Evolutionary conservation across 2,113 vertebrate species (phyloP), one percentile per base, ranked within the genome.

Genomic region (Micromys minutus): DNA sequence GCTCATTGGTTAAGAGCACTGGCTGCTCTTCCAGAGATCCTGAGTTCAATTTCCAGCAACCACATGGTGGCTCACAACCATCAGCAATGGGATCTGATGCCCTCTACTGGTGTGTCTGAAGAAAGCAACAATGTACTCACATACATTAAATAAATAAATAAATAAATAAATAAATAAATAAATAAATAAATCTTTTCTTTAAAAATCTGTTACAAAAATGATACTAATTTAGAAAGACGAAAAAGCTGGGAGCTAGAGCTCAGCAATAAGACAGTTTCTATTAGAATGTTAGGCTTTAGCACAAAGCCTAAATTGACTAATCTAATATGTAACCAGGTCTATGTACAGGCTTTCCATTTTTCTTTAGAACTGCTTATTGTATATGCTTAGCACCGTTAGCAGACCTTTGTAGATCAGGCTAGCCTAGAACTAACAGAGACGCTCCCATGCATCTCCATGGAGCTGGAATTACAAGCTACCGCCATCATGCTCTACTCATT

Each of bases 161-260:
- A n/a, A n/a, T n/a, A n/a, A n/a, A n/a, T n/a, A n/a, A n/a, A n/a
- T n/a, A n/a, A n/a, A n/a, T n/a, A n/a, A n/a, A n/a, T n/a, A n/a
- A n/a, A n/a, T n/a, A n/a, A n/a, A n/a, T n/a, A n/a, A n/a, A n/a
- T n/a, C n/a, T n/a, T n/a, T n/a, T n/a, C n/a, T n/a, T n/a, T n/a
- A n/a, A 87, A 34, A 87, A 61, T 72, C 9, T 92, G 7, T 90
- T 69, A 63, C 59, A n/a, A 91, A 93, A 76, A 75, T 45, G 5
- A 59, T 75, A 34, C 39, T 26, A 84, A 2, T 94, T 74, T 83
- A 84, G 83, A 87, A 47, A 29, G 21, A 55, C 67, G 21, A 36
- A 26, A 91, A 50, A 36, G 4, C 93, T 93, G 83, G 83, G n/a
- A 87, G 29, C 57, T 80, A 50, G 63, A 91, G 61, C 86, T 96